Evolutionary conservation across 2,113 vertebrate genomes (phyloP), one percentile per base, ranked within the genome.

Genomic region (Oncorhynchus nerka): DNA sequence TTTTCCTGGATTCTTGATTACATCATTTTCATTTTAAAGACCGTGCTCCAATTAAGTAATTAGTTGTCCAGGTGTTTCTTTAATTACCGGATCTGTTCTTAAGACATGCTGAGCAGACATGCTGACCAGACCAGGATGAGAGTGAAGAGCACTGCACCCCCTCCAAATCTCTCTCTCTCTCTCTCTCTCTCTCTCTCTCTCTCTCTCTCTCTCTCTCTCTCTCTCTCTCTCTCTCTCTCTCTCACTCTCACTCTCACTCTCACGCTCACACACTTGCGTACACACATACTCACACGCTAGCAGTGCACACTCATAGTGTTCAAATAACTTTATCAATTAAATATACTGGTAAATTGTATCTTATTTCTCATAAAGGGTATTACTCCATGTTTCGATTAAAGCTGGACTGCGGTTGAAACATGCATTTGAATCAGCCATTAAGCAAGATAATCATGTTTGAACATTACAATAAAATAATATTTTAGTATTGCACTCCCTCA

Each of bases 21-120:
- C 92, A 92, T 93, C 91, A 93, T 88, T 91, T 92, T 90, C 82
- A 89, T 89, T 92, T 92, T 92, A 89, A 91, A 90, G 92, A 78
- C 87, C 85, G 80, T 84, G 78, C 89, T 89, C 89, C 91, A 93
- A 93, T 94, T 93, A 94, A 92, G 90, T 92, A 93, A 93, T 94
- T 91, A 94, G 91, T 81, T 91, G 79, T 73, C 78, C 48, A 77
- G 83, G 88, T 91, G 92, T 93, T 93, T 90, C 71, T 86, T 81
- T 91, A 90, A 92, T 92, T 90, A 90, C 77, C 77, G 65, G 85
- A 89, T 88, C 89, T 92, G 90, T 93, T 92, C 91, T 87, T 93
- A 89, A 91, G 89, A 91, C 88, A 82, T 32, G 30, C 30, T 32
- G 30, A 32, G 4, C 30, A 91, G 89, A 91, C 88, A 82, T 89